A percentile compares a stretch with the other conserved stretches of the same genome.
These are phyloP conservation scores for Ariopsis seemanni DNA, from an alignment of 2,113 vertebrate genomes.

Conservation along the genomic window DNA sequence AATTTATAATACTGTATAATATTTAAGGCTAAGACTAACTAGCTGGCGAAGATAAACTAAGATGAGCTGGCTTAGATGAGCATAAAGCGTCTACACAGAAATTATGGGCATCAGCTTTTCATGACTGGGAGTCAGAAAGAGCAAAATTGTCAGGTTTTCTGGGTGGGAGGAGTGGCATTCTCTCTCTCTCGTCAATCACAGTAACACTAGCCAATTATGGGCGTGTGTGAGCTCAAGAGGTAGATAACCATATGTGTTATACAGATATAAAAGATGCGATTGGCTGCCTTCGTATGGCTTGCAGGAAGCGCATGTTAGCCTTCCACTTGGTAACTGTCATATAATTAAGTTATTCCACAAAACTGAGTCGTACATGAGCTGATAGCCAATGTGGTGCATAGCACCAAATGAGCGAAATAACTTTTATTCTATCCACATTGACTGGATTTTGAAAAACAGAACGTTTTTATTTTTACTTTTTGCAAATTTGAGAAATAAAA, in stretches of 20 bases:
- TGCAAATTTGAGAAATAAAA: too few species aligned
- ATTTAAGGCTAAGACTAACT: not conserved
- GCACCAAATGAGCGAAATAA: too few species aligned
- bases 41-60: not conserved
- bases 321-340: not conserved
- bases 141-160: not conserved
- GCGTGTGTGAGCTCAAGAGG: not conserved
- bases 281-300: not conserved
- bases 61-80: too few species aligned
- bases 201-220: too few species aligned
- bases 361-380: too few species aligned
- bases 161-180: not conserved
- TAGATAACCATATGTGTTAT: not conserved
- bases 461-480: too few species aligned
- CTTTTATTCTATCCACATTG: too few species aligned
- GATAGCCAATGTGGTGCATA: too few species aligned
- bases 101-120: not conserved
- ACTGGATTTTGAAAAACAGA: too few species aligned
- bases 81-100: not conserved
- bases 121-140: not conserved
- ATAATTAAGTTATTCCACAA: not conserved
- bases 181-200: not conserved
- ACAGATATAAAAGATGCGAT: not conserved
- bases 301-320: not conserved
- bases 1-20: not conserved